phyloP scores from a whole-genome alignment of 2,888 invertebrate species.

The Conchocele bisecta region DNA sequence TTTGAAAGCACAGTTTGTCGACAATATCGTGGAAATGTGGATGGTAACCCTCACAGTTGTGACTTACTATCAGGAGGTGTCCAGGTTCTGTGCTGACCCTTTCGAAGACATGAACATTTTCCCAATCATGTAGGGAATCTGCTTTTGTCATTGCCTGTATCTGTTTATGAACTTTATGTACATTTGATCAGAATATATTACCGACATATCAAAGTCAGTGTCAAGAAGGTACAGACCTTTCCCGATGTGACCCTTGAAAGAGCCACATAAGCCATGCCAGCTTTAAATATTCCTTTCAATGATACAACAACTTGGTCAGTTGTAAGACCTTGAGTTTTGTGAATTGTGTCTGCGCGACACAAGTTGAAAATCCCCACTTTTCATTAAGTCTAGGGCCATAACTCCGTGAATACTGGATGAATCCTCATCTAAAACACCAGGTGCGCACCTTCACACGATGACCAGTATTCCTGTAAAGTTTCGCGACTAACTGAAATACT shows the following conservation, averaged over 20 bases:
- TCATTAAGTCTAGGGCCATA: no score
- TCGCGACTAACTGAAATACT: no score
- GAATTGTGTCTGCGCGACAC: constrained; percentile 2
- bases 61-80: background rate
- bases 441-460: no score
- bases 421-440: no score
- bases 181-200: constrained; percentile 4
- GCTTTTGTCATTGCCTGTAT: background rate
- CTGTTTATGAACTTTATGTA: background rate
- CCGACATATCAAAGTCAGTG: background rate
- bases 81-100: background rate
- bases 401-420: no score
- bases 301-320: constrained; percentile 5
- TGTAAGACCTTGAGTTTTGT: constrained; percentile 18
- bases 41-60: constrained; percentile 3
- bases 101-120: background rate
- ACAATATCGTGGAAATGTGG: constrained; percentile 3
- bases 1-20: background rate
- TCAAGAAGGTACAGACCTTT: background rate
- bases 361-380: no score
- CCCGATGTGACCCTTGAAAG: constrained; percentile 4
- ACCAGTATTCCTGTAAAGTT: no score
- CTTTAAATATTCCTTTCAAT: constrained; percentile 1
- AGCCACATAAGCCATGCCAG: constrained; percentile 18
- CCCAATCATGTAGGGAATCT: background rate